Conservation (phyloP, 2,888 invertebrate genomes). For the Hetaerina titia region DNA sequence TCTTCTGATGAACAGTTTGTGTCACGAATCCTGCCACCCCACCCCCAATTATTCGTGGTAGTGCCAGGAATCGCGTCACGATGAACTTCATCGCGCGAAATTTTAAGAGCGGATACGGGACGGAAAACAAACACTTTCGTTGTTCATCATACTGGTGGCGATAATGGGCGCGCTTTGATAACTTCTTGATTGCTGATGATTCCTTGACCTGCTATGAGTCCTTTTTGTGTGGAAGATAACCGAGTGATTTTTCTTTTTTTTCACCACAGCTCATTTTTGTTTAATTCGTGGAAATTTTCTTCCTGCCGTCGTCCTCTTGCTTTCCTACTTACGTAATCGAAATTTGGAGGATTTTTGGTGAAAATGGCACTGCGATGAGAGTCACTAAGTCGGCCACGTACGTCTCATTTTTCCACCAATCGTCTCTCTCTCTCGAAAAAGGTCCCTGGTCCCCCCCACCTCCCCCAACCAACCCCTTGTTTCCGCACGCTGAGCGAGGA, state of each 20-base stretch:
- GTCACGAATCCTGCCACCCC: too few relatives aligned
- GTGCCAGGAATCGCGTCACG: too few relatives aligned
- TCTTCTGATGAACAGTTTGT: too few relatives aligned
- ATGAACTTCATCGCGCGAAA: too few relatives aligned
- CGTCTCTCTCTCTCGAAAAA: background rate
- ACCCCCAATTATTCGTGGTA: too few relatives aligned
- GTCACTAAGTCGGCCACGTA: background rate
- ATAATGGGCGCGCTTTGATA: too few relatives aligned
- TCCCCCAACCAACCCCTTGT: background rate
- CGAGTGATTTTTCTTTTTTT: background rate
- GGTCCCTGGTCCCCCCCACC: background rate
- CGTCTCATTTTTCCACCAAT: background rate
- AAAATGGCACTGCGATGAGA: background rate
- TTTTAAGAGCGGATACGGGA: too few relatives aligned
- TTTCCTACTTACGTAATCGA: background rate
- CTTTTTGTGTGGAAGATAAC: too few relatives aligned
- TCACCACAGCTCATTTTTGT: background rate
- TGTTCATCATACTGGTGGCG: too few relatives aligned
- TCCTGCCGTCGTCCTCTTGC: background rate
- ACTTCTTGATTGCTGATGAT: too few relatives aligned
- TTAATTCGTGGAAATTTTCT: background rate
- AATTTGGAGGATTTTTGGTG: background rate
- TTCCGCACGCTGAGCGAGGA: constrained; percentile 42
- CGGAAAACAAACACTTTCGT: too few relatives aligned
- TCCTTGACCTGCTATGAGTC: too few relatives aligned